Evolutionary conservation across 2,113 vertebrate species (phyloP), one percentile per base, ranked within the genome.

Genomic region (Alces alces): DNA sequence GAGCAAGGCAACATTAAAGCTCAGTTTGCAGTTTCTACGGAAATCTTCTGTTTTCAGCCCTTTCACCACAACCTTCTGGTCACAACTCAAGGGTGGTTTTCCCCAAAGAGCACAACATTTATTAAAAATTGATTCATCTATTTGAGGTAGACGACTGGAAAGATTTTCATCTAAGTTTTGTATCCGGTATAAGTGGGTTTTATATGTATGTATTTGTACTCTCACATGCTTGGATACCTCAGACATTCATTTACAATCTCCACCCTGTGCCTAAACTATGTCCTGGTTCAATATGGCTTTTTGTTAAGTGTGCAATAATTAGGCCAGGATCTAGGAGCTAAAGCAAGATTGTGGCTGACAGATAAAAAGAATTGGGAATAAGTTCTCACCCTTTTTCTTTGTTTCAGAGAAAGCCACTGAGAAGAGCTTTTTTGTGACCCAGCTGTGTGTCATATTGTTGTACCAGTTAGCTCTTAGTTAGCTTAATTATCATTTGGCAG

Each of bases 211-310:
- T 89, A 15, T 82, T 52, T 92, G 14, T 92, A 33, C 28, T 55
- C 14, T 60, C 28, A 78, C 27, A 61, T 50, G 70, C 47, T 84
- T 93, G 21, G 39, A 15, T 82, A 98, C 73, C 84, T 97, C 90
- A 97, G 11, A 96, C 58, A 64, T 73, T 66, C 93, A 93, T 97
- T 97, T 76, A 95, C 97, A 97, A 98, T 94, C 33, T 60, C 1
- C 1, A 5, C 97, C 66, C 61, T 97, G 80, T 45, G 90, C 64
- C 94, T 97, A 47, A 98, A 93, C 93, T 93, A 93, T 80, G 58
- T 94, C 30, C 25, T 86, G 54, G 95, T 90, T 98, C 60, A 98
- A 97, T 96, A 89, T 78, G 25, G 43, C 13, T 84, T 57, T 97
- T 7, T 90, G 10, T 6, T 70, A 93, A 39, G 17, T 89, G 83